Base-by-base conservation (phyloP, 1,140 invertebrate species). In the Drosophila quadrilineata region DNA sequence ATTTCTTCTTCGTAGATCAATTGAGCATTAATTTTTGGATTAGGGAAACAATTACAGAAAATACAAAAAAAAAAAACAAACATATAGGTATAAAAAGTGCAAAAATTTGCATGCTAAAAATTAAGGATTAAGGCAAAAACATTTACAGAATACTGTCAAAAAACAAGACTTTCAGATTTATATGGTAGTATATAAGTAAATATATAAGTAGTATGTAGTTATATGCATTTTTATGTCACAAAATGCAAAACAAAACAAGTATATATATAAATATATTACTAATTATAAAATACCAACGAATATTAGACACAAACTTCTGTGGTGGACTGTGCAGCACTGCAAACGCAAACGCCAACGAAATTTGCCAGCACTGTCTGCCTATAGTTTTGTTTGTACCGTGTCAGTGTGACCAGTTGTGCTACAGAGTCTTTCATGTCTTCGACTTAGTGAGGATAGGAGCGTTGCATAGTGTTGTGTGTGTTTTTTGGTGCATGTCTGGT, bases 321-420 rank as follows among this genome's bases (percentile, higher is more conserved):
- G 69, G 49, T 60, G 56, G 56, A 66, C 36, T 70, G 60, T 82
- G 73, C 72, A 70, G 56, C 77, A 64, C 72, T 70, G 69, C 73
- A 84, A 76, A 69, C 62, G 76, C 76, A 85, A 75, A 71, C 66
- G 75, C 75, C 71, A 76, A 85, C 62, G 69, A 73, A 79, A 70
- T 82, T n/a, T 60, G 72, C 59, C 69, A 73, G 79, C 70, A 77
- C 69, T 67, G 29, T 65, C 48, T 28, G 16, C 22, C 36, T 8
- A 49, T 21, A 45, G 12, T 17, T 43, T 16, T 45, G 3, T 17
- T 10, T 14, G 33, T 54, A n/a, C 29, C 22, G 26, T 29, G 28
- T 17, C 29, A 53, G 40, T 52, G 59, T 66, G 38, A 45, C 40
- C 49, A 40, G 9, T 21, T 48, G 6, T 17, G 21, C 6, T 45